Evolutionary conservation across 2,113 vertebrate species (phyloP).

Genomic region (Aegithalos caudatus): DNA sequence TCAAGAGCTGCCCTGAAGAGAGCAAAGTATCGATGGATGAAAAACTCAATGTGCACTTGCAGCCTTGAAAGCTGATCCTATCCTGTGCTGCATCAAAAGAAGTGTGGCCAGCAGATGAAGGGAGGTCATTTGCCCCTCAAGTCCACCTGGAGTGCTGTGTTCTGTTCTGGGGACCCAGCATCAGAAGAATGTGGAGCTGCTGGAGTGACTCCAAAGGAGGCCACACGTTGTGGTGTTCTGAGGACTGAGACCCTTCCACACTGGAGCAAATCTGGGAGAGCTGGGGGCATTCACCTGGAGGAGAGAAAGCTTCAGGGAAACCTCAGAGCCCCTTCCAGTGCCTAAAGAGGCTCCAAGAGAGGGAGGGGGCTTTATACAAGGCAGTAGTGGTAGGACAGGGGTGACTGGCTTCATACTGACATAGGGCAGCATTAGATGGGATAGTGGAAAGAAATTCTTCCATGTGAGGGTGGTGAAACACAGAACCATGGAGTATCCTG

Average conservation of each 20-base stretch:
- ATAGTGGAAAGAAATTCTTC: background rate
- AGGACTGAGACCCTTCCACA: background rate
- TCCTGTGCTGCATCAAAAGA: background rate
- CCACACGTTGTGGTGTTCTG: background rate
- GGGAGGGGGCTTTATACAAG: background rate
- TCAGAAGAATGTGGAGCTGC: background rate
- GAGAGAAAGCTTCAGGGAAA: background rate
- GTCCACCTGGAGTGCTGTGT: background rate
- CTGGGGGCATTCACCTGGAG: background rate
- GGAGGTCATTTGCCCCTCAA: background rate
- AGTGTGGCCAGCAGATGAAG: background rate
- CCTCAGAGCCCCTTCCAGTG: background rate
- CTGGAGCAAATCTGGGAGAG: background rate
- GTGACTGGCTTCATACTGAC: background rate
- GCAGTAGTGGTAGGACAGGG: background rate
- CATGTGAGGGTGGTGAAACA: background rate
- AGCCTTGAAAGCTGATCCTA: background rate
- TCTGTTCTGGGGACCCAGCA: background rate
- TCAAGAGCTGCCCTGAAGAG: background rate
- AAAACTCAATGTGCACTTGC: background rate
- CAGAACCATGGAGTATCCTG: background rate
- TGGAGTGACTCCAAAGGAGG: background rate
- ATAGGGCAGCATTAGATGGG: background rate
- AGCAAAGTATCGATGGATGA: too few relatives aligned
- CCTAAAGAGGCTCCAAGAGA: background rate